phyloP scores from a whole-genome alignment of 2,888 invertebrate genomes.

The Blera fallax region DNA sequence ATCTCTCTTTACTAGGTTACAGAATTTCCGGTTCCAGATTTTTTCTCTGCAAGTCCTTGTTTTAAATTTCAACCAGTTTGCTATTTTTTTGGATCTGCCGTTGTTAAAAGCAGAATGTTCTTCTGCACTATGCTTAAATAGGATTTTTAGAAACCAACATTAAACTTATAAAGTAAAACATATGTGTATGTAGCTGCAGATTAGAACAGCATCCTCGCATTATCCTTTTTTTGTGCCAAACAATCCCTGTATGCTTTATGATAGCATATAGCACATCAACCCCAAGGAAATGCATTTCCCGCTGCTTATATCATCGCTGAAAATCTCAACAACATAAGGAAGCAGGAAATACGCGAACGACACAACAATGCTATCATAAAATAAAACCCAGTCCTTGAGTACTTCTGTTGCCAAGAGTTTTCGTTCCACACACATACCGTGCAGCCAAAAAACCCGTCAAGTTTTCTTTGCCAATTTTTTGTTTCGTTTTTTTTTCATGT shows the following conservation, averaged over 20 bases:
- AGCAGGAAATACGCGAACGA: conserved; percentile 56
- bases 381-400: conserved; percentile 6
- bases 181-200: conserved; percentile 1
- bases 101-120: not conserved
- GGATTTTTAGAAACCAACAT: not conserved
- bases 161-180: not conserved
- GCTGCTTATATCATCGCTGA: conserved; percentile 34
- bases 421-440: not conserved
- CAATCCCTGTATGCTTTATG: conserved; percentile 14
- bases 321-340: conserved; percentile 60
- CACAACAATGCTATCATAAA: conserved; percentile 66
- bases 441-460: conserved; percentile 55
- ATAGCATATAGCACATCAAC: conserved; percentile 11
- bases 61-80: not conserved
- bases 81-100: not conserved
- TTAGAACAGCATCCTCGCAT: conserved; percentile 3
- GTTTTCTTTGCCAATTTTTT: conserved; percentile 58
- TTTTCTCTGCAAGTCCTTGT: not conserved
- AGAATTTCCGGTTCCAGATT: too few relatives aligned
- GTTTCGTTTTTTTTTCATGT: not conserved
- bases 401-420: conserved; percentile 54
- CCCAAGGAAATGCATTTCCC: conserved; percentile 58
- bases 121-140: conserved; percentile 10
- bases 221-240: conserved; percentile 12
- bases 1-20: too few relatives aligned